phyloP scores from a whole-genome alignment of 2,113 vertebrate genomes.

The Hoplias malabaricus region DNA sequence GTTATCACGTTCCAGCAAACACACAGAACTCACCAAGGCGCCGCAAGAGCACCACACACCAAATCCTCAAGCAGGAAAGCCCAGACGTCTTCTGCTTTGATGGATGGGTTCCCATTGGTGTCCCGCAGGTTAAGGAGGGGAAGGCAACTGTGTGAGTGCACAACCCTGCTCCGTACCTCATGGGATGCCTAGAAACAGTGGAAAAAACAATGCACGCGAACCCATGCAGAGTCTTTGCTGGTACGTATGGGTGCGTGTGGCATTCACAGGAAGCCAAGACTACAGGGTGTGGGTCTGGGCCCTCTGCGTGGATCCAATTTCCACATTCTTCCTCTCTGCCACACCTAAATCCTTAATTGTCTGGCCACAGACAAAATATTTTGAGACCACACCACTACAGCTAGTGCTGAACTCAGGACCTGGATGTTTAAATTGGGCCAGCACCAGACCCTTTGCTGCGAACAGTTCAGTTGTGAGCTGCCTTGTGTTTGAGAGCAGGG shows the following conservation, averaged over 20 bases:
- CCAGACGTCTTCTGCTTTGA: conserved; percentile 56
- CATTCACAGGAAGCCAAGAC: conserved; percentile 59
- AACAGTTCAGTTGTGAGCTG: conserved; percentile 51
- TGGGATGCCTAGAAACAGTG: conserved; percentile 42
- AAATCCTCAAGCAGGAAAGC: conserved; percentile 54
- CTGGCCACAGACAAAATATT: conserved; percentile 77
- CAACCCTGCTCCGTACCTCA: conserved; percentile 22
- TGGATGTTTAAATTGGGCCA: conserved; percentile 73
- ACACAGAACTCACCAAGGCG: neutral
- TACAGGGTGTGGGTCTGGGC: conserved; percentile 70
- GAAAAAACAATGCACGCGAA: conserved; percentile 55
- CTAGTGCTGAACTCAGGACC: conserved; percentile 69
- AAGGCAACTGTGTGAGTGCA: neutral
- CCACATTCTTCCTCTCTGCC: conserved; percentile 77
- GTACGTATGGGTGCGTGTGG: conserved; percentile 41
- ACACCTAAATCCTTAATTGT: conserved; percentile 82
- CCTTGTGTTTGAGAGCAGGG: conserved; percentile 52
- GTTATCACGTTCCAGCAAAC: neutral
- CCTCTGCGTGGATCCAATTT: conserved; percentile 69
- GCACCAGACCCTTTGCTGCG: conserved; percentile 65
- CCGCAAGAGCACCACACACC: conserved; percentile 10
- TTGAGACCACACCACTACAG: conserved; percentile 72
- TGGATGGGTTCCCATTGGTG: conserved; percentile 71
- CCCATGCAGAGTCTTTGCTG: conserved; percentile 2
- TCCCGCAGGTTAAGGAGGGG: conserved; percentile 55